A percentile compares a stretch with the other conserved stretches of the same genome.
These are phyloP conservation scores for Acrobasis consociella DNA, from an alignment of 2,888 invertebrate genomes.

Conservation along the genomic window DNA sequence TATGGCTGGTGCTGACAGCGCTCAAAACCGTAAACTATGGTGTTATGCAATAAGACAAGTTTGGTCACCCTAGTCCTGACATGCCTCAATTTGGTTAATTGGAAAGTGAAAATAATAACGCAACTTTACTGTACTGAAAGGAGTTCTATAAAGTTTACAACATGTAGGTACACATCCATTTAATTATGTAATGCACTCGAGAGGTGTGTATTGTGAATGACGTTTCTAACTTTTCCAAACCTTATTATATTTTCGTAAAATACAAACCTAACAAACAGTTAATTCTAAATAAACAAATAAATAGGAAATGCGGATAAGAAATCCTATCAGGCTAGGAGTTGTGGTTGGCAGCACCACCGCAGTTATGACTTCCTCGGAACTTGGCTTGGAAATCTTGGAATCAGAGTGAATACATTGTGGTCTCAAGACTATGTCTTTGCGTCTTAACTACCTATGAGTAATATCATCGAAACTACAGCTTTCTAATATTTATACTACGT, in stretches of 20 bases:
- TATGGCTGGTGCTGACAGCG: slow-evolving; percentile 19
- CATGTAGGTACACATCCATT: background rate
- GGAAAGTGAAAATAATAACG: slow-evolving; percentile 15
- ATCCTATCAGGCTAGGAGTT: slow-evolving; percentile 3
- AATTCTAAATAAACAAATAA: background rate
- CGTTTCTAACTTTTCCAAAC: too few species aligned
- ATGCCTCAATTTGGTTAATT: slow-evolving; percentile 6
- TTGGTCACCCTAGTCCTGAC: slow-evolving; percentile 15
- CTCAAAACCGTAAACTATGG: slow-evolving; percentile 26
- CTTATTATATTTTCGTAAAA: too few species aligned
- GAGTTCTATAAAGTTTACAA: background rate
- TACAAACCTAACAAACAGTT: background rate
- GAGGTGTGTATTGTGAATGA: too few species aligned
- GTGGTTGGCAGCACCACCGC: slow-evolving; percentile 14
- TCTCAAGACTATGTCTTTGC: background rate
- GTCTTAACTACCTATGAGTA: too few species aligned
- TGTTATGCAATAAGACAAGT: slow-evolving; percentile 14
- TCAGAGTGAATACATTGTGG: slow-evolving; percentile 1
- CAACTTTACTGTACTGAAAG: slow-evolving; percentile 2
- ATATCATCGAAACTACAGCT: background rate
- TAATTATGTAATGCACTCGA: too few species aligned
- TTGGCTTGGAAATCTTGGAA: background rate
- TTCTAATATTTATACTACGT: too few species aligned
- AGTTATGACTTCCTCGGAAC: background rate
- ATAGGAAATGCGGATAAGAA: slow-evolving; percentile 17